Conservation (phyloP, 2,113 vertebrate species). For the Apteryx owenii region DNA sequence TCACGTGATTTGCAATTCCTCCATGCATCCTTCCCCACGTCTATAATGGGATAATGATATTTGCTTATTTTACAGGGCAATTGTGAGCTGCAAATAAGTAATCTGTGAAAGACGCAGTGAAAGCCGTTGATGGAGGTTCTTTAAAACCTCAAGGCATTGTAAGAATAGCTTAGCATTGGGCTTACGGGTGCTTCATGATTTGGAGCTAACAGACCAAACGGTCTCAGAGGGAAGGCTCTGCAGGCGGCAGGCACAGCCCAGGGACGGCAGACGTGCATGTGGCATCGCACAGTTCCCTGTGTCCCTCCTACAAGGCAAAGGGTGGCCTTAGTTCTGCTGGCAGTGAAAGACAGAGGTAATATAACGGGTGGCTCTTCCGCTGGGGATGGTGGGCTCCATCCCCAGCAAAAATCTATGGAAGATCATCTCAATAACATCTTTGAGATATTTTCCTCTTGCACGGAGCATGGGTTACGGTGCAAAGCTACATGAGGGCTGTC, state of each 20-base stretch:
- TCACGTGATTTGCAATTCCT: not conserved
- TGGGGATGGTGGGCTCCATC: not conserved
- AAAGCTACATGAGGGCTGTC: not conserved
- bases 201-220: not conserved
- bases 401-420: not conserved
- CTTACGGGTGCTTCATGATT: fast-evolving
- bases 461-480: not conserved
- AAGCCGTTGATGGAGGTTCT: not conserved
- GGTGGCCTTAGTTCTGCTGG: not conserved
- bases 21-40: not conserved
- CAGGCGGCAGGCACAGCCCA: not conserved
- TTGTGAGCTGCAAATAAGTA: not conserved
- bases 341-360: not conserved
- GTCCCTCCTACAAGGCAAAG: not conserved
- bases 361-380: not conserved
- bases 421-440: not conserved
- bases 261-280: not conserved
- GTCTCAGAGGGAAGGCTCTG: not conserved
- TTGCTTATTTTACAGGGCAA: not conserved
- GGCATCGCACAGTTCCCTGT: too few relatives aligned
- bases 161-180: not conserved
- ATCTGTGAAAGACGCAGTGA: not conserved
- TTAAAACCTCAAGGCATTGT: not conserved
- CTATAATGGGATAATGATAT: not conserved
- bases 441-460: not conserved